Base-by-base conservation (phyloP, 2,888 invertebrate species). In the Halictus ligatus region DNA sequence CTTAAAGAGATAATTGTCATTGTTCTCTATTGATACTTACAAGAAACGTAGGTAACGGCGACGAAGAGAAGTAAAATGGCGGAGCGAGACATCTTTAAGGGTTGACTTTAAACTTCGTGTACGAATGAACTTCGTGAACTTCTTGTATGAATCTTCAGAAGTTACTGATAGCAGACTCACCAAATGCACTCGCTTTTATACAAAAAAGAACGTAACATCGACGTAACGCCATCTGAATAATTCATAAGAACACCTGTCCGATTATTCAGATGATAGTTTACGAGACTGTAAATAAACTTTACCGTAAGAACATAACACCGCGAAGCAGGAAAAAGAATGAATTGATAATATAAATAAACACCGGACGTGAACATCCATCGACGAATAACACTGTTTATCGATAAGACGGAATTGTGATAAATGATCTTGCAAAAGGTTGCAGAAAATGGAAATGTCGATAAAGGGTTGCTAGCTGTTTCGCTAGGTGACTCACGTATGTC, bases 11-110 rank as follows among this genome's bases (percentile, higher is more conserved):
- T 18, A 40, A 69, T n/a, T 29, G 7, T 35, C 29, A 21, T 69
- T 21, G 35, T 35, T n/a, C 43, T 71, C 0, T 21, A n/a, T n/a
- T 18, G 67, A 72, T 54, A 86, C 88, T 87, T 58, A 86, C 81
- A 50, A 5, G 46, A n/a, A n/a, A 69, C 25, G 35, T 35, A 78
- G 21, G 67, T 54, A 21, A 77, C 1, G 13, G 74, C 80, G 1
- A 82, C 13, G 48, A 88, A 35, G 5, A 88, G 29, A 18, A 80
- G 35, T 35, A 83, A 6, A 18, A 75, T 18, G 4, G 43, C 13
- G 4, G 12, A 1, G 2, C 86, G 87, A 67, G 72, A 75, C 88
- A 88, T 83, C 2, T 35, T 80, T 12, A 5, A 6, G 12, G 35
- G 12, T 15, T 3, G 50, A n/a, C 7, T 7, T 35, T 13, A 21